Percentiles rank a stretch among this genome's conserved stretches.
Evolutionary conservation across 2,888 invertebrate species (phyloP).

Genomic region (Oscheius sp.): DNA sequence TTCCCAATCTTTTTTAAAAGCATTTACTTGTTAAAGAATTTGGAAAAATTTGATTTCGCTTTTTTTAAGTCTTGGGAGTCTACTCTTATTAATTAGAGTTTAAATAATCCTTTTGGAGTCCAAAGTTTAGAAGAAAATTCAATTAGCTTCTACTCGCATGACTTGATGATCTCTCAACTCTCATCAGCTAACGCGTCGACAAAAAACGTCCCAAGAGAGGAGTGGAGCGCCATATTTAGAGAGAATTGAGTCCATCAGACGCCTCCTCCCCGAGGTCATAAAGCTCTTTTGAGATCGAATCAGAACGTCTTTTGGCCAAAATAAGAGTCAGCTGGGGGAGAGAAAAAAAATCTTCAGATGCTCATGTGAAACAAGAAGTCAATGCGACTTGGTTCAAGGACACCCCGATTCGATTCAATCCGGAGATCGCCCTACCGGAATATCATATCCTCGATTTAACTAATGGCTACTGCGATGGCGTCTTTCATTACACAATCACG

Average conservation of each 20-base stretch:
- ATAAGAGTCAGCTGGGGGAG: too few species aligned
- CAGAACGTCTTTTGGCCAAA: too few species aligned
- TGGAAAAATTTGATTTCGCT: too few species aligned
- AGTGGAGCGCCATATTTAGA: not conserved
- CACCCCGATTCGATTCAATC: slow-evolving; percentile 58
- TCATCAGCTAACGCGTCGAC: not conserved
- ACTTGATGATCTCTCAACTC: not conserved
- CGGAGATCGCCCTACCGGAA: slow-evolving; percentile 59
- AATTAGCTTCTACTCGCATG: too few species aligned
- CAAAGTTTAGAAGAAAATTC: too few species aligned
- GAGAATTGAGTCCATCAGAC: not conserved
- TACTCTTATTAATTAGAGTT: too few species aligned
- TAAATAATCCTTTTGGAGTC: too few species aligned
- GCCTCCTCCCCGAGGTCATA: not conserved
- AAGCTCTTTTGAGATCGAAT: too few species aligned
- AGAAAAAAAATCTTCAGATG: slow-evolving; percentile 46
- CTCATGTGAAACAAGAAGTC: slow-evolving; percentile 61
- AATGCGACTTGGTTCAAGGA: slow-evolving; percentile 63
- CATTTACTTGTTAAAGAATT: too few species aligned
- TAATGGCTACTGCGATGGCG: slow-evolving; percentile 62
- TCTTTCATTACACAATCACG: slow-evolving; percentile 62
- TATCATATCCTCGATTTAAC: slow-evolving; percentile 58
- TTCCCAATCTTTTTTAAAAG: too few species aligned
- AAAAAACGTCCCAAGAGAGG: not conserved
- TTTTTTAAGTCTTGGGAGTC: too few species aligned